Percentiles rank a stretch among this genome's conserved stretches.
These are phyloP conservation scores for Meda fulgida DNA, from an alignment of 2,797 vertebrate genomes.

Conservation along the genomic window DNA sequence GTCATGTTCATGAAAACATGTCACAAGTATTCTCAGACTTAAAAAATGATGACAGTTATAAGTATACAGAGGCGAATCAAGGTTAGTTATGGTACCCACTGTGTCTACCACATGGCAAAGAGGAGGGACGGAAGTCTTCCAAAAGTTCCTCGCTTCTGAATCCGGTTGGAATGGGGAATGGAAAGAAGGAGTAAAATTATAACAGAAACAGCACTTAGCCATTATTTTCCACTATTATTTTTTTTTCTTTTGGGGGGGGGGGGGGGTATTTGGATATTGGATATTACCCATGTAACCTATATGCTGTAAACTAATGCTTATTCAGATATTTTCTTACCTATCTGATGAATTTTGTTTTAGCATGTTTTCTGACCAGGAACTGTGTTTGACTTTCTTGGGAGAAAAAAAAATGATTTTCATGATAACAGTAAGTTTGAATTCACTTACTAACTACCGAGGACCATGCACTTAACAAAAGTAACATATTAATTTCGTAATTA, in stretches of 20 bases:
- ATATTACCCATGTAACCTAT: not conserved
- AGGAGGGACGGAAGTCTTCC: constrained; percentile 52
- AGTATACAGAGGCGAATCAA: not conserved
- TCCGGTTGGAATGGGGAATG: not conserved
- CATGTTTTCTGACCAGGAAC: constrained; percentile 43
- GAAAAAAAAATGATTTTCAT: constrained; percentile 8
- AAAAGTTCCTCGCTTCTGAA: constrained; percentile 63
- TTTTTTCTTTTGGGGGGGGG: too few relatives aligned
- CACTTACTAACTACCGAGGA: not conserved
- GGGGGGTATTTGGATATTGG: too few relatives aligned
- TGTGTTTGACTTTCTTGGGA: constrained; percentile 42
- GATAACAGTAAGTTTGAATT: not conserved
- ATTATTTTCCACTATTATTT: not conserved
- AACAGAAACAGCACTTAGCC: not conserved
- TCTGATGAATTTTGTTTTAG: constrained; percentile 9
- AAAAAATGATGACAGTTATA: not conserved
- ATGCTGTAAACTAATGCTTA: not conserved
- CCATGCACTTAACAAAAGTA: not conserved
- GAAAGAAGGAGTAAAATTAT: not conserved
- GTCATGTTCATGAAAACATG: not conserved
- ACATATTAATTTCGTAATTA: not conserved
- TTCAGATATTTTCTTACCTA: constrained; percentile 23
- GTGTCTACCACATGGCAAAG: constrained; percentile 38
- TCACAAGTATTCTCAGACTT: not conserved
- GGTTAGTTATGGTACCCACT: constrained; percentile 54